Evolutionary conservation across 1,140 invertebrate genomes (phyloP), one percentile per base, ranked within the genome.

Genomic region (Drosophila biarmipes): DNA sequence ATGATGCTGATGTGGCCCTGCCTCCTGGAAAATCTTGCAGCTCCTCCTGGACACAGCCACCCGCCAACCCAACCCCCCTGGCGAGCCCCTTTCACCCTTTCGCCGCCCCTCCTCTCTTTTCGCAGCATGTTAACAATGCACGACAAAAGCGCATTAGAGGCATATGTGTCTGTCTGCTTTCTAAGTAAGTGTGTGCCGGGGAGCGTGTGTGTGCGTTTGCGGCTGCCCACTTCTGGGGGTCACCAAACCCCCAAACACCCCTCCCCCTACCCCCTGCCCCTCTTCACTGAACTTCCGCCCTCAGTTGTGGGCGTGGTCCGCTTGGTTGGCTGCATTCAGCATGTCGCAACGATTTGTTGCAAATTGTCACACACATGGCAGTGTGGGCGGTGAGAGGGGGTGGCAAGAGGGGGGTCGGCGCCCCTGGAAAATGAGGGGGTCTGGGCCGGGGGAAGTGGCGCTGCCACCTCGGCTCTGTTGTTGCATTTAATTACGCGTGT

Each of bases 401-500:
- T 11, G 35, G 55, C 40, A 31, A 40, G 19, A 3, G 40, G 48
- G 24, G 19, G 57, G 1, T n/a, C n/a, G n/a, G n/a, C n/a, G n/a
- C n/a, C n/a, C n/a, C 24, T 24, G 24, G 24, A 24, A 24, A 24
- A 24, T 24, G 3, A 24, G 24, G 5, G 15, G n/a, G 15, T 14
- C 14, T 8, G 0, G 19, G 10, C 14, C 35, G 37, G 14, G 34
- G 6, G 34, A 24, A 19, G 27, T 43, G 31, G 12, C 42, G 38
- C 57, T 51, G 42, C 54, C 80, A 56, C 57, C 77, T 68, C 61
- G 51, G 29, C 45, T 58, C 81, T 77, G 81, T 78, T 85, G 81
- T 86, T 85, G 81, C 81, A 87, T 85, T 86, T 86, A 86, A 86
- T 86, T 86, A 81, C 82, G 78, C 82, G 78, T 87, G 82, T 81